These are phyloP conservation scores for Cryptus viduatorius DNA, from an alignment of 2,888 invertebrate genomes.

Conservation along the genomic window DNA sequence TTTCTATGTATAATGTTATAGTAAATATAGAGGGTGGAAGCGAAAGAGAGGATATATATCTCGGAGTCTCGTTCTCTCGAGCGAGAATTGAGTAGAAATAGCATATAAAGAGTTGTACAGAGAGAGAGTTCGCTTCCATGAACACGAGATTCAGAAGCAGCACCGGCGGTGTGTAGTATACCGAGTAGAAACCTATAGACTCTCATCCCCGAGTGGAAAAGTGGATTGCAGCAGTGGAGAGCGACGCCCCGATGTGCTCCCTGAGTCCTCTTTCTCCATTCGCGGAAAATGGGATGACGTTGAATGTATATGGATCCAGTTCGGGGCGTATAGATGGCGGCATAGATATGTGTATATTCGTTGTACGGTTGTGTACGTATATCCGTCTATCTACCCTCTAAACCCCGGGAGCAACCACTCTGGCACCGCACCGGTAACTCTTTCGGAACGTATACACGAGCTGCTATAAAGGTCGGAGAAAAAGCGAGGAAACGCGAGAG, in stretches of 20 bases:
- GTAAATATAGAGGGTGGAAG: constrained; percentile 2
- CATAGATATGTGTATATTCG: background rate
- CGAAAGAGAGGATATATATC: constrained; percentile 40
- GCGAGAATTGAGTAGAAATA: constrained; percentile 19
- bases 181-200: constrained; percentile 49
- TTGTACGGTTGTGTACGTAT: background rate
- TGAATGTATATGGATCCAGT: constrained; percentile 30
- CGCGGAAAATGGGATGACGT: constrained; percentile 48
- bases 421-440: constrained; percentile 53
- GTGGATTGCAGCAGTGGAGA: constrained; percentile 62
- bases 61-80: constrained; percentile 1
- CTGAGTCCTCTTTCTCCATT: constrained; percentile 46
- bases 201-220: constrained; percentile 52
- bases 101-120: constrained; percentile 27
- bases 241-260: constrained; percentile 10
- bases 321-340: background rate
- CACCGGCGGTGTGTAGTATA: constrained; percentile 1
- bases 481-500: constrained; percentile 43
- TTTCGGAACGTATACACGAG: constrained; percentile 53
- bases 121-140: constrained; percentile 47
- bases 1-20: constrained; percentile 33
- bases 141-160: constrained; percentile 52
- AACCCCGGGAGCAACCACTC: constrained; percentile 45
- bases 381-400: background rate
- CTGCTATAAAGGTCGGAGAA: constrained; percentile 43